Evolutionary conservation across 2,888 invertebrate species (phyloP).

Genomic region (Chymomyza procnemis): DNA sequence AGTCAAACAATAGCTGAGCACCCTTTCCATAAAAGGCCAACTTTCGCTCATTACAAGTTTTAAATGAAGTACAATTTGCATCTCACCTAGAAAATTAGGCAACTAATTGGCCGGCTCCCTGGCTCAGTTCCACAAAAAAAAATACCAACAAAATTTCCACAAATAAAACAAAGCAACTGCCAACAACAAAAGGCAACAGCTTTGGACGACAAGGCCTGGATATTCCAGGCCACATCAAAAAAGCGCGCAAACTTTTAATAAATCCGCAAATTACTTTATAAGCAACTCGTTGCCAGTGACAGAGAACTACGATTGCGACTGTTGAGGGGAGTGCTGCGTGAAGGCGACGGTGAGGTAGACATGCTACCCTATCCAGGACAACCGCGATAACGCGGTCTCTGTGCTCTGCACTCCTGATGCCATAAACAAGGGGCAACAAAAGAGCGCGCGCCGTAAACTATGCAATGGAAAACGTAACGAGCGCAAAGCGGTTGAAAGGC

Average conservation of each 20-base stretch:
- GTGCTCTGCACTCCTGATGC: neutral
- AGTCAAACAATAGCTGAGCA: neutral
- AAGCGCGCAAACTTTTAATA: constrained; percentile 61
- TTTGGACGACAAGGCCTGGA: neutral
- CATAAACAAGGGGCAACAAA: constrained; percentile 39
- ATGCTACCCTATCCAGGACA: neutral
- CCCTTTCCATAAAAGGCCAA: neutral
- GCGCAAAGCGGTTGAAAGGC: neutral
- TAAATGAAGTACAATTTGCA: constrained; percentile 19
- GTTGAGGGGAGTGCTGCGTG: neutral
- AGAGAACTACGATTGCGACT: neutral
- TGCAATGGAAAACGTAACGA: constrained; percentile 15
- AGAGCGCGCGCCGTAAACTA: constrained; percentile 47
- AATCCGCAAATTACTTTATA: constrained; percentile 69
- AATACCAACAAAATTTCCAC: neutral
- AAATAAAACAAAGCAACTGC: constrained; percentile 27
- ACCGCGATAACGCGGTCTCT: neutral
- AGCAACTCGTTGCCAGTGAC: constrained; percentile 44
- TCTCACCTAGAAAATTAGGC: constrained; percentile 56
- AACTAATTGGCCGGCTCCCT: constrained; percentile 49
- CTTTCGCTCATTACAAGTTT: neutral
- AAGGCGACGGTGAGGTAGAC: no score
- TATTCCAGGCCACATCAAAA: neutral
- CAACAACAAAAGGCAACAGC: constrained; percentile 45
- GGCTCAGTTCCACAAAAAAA: neutral